Evolutionary conservation across 1,140 invertebrate species (phyloP), one percentile per base, ranked within the genome.

Genomic region (Zaprionus tsacasi): DNA sequence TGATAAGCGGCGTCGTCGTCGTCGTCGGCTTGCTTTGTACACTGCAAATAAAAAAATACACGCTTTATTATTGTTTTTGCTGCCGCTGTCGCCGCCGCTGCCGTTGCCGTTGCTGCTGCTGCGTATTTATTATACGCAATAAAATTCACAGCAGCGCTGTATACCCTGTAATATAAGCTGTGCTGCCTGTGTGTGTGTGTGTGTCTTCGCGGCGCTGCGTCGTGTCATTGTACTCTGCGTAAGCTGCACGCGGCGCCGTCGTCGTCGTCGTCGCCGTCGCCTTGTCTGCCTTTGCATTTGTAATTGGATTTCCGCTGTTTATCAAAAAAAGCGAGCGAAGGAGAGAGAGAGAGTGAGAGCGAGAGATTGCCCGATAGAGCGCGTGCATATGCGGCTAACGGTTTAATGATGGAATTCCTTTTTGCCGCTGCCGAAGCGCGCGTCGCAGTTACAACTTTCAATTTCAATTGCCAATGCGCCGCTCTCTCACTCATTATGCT

Each of bases 291-390:
- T 55, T 61, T 72, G 63, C 72, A 63, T 79, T 64, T 83, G 80
- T 87, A 87, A 87, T 87, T 87, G 83, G 83, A 87, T 87, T 87
- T 87, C 83, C 85, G 80, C 72, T 75, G 77, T 87, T 88, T 78
- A 86, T 52, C 36, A 66, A 70, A 72, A 25, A 21, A 48, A 48
- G 54, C 21, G 21, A 21, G 21, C 21, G 21, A 68, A 63, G 33
- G 15, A 21, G 40, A 17, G 21, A 25, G 56, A 4, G 27, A 40
- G 38, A 50, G 27, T n/a, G 33, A 57, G 58, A 30, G 38, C 27
- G 63, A 55, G 48, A 56, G 52, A 35, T 61, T 52, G 40, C n/a
- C 30, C 58, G 58, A 48, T 59, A 58, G 30, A 40, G 27, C 17
- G 38, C 25, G 68, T 50, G 45, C 38, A 65, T 38, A 27, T 40